phyloP scores from a whole-genome alignment of 2,113 vertebrate genomes.

The Silurus asotus region DNA sequence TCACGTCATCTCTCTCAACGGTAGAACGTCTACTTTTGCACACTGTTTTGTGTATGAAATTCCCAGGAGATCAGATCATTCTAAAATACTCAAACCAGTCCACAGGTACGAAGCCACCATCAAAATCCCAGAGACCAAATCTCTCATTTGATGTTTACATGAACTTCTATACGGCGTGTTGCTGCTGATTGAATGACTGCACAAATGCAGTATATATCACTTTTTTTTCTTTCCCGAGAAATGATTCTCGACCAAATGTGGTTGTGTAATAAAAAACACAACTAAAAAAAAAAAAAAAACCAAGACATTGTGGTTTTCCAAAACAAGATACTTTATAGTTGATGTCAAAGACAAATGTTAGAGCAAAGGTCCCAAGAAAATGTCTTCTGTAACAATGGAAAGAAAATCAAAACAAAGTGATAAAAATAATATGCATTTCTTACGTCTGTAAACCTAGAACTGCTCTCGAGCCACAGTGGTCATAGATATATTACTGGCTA shows the following conservation, averaged over 20 bases:
- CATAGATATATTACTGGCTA: slow-evolving; percentile 74
- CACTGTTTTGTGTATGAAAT: not conserved
- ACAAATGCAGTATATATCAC: no score
- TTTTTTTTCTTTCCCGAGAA: not conserved
- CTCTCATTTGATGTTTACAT: not conserved
- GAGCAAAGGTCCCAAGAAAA: slow-evolving; percentile 73
- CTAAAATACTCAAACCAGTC: not conserved
- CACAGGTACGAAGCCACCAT: not conserved
- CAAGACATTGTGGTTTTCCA: slow-evolving; percentile 74
- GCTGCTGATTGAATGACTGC: not conserved
- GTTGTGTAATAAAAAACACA: slow-evolving; percentile 58
- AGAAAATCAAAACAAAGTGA: slow-evolving; percentile 64
- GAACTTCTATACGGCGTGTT: not conserved
- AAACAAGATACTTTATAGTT: slow-evolving; percentile 85
- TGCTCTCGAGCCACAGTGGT: slow-evolving; percentile 78
- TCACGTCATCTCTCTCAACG: no score
- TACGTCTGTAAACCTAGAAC: slow-evolving; percentile 77
- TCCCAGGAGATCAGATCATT: not conserved
- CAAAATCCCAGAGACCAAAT: not conserved
- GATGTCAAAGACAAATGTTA: slow-evolving; percentile 84
- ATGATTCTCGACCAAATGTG: not conserved
- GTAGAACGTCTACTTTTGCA: no score
- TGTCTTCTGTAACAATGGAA: slow-evolving; percentile 73
- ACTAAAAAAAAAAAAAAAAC: slow-evolving; percentile 52
- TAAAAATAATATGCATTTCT: slow-evolving; percentile 69